These are phyloP conservation scores for Zaprionus capensis DNA, from an alignment of 1,140 invertebrate species.

Conservation along the genomic window DNA sequence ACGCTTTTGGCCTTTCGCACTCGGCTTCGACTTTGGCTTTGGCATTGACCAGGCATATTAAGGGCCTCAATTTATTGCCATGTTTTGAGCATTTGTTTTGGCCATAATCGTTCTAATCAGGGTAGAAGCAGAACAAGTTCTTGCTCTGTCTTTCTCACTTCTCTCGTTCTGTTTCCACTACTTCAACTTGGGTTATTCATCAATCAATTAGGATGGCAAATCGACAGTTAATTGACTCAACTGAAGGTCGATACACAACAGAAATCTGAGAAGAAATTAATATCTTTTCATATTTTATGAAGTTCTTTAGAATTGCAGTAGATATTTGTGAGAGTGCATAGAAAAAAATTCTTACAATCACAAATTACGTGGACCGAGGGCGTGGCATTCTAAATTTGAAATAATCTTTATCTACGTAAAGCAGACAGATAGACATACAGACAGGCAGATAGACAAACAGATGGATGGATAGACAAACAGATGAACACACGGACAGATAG, in stretches of 20 bases:
- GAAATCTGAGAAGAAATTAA: background rate
- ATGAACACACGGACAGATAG: too few relatives aligned
- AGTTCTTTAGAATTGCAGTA: background rate
- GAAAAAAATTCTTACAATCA: too few relatives aligned
- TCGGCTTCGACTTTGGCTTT: slow-evolving; percentile 63
- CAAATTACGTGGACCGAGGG: too few relatives aligned
- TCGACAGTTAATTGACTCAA: slow-evolving; percentile 28
- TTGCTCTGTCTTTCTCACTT: background rate
- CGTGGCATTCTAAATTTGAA: too few relatives aligned
- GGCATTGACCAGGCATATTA: slow-evolving; percentile 66
- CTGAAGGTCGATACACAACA: background rate
- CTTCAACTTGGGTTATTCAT: slow-evolving; percentile 43
- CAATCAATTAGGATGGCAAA: slow-evolving; percentile 48
- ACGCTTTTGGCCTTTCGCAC: slow-evolving; percentile 61
- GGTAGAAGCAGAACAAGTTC: background rate
- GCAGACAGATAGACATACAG: too few relatives aligned
- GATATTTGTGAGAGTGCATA: too few relatives aligned
- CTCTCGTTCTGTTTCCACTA: background rate
- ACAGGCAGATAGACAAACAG: too few relatives aligned
- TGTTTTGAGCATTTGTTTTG: slow-evolving; percentile 37
- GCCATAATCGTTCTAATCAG: slow-evolving; percentile 40
- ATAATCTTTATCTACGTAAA: too few relatives aligned
- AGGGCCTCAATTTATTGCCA: slow-evolving; percentile 61
- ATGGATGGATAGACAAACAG: too few relatives aligned
- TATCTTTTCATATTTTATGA: background rate